phyloP scores from a whole-genome alignment of 2,797 vertebrate genomes.

The Phyllotis vaccarum region DNA sequence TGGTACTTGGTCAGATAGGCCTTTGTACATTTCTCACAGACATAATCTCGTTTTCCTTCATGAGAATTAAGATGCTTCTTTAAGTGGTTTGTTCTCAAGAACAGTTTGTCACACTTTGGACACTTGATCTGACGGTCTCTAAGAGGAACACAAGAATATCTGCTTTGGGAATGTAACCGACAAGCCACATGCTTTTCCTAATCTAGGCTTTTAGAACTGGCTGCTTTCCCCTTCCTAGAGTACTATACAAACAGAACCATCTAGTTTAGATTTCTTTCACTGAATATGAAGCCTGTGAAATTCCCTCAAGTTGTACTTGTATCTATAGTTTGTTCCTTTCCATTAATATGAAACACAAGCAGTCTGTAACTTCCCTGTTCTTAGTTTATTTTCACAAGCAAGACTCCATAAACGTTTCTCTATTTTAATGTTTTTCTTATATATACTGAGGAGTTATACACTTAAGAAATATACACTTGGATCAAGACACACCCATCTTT shows the following conservation, averaged over 20 bases:
- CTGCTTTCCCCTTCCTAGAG: not conserved
- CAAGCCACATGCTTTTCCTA: not conserved
- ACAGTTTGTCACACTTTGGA: constrained; percentile 97
- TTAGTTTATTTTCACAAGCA: not conserved
- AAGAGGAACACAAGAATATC: constrained; percentile 67
- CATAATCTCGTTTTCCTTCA: constrained; percentile 97
- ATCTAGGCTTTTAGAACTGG: not conserved
- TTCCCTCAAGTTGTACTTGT: not conserved
- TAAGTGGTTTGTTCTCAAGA: constrained; percentile 96
- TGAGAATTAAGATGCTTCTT: constrained; percentile 99
- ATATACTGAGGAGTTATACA: not conserved
- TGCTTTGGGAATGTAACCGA: not conserved
- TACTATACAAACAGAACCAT: not conserved
- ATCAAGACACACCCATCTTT: not conserved
- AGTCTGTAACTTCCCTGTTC: not conserved
- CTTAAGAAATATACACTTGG: not conserved
- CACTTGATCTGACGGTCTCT: constrained; percentile 97
- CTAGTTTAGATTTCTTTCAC: not conserved
- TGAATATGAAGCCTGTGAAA: too few relatives aligned
- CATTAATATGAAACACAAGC: not conserved
- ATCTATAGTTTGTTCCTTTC: not conserved
- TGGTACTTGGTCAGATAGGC: constrained; percentile 99
- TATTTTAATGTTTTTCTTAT: not conserved
- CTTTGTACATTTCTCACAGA: constrained; percentile 98
- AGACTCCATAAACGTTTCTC: not conserved